phyloP scores from a whole-genome alignment of 2,113 vertebrate species.

The Pseudorasbora parva region DNA sequence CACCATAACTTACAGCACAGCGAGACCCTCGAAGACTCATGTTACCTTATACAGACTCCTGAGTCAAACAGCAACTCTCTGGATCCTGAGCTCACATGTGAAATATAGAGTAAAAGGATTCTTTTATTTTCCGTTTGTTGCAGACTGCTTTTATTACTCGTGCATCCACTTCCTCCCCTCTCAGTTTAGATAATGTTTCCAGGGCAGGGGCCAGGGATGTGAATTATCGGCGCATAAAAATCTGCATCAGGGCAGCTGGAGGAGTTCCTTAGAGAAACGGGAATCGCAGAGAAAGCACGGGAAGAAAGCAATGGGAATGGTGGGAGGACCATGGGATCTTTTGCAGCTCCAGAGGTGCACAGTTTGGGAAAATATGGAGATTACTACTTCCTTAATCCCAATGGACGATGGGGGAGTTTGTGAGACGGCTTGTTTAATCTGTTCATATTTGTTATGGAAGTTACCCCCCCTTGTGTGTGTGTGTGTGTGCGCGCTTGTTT shows the following conservation, averaged over 20 bases:
- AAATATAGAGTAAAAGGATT: conserved; percentile 43
- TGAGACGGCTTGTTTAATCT: neutral
- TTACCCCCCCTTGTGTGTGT: neutral
- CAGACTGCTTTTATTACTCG: conserved; percentile 52
- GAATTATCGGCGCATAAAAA: conserved; percentile 69
- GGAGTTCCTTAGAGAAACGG: conserved; percentile 16
- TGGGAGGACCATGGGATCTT: conserved; percentile 20
- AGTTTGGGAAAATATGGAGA: conserved; percentile 3
- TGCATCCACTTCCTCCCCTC: conserved; percentile 40
- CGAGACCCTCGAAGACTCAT: neutral
- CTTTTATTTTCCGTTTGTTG: conserved; percentile 49
- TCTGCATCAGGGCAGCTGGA: conserved; percentile 62
- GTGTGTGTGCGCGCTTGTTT: too few relatives aligned
- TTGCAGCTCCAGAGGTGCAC: neutral
- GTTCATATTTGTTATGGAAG: neutral
- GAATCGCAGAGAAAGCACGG: neutral
- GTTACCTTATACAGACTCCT: neutral
- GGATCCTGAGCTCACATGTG: neutral
- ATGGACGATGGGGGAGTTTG: neutral
- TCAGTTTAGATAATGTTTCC: conserved; percentile 67
- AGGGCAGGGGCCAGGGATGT: conserved; percentile 57
- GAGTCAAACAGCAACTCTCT: conserved; percentile 16
- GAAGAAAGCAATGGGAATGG: conserved; percentile 1
- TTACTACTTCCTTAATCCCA: neutral
- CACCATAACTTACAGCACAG: conserved; percentile 22